Conservation (phyloP, 2,797 vertebrate species). For the Phrynocephalus guinanensis region DNA sequence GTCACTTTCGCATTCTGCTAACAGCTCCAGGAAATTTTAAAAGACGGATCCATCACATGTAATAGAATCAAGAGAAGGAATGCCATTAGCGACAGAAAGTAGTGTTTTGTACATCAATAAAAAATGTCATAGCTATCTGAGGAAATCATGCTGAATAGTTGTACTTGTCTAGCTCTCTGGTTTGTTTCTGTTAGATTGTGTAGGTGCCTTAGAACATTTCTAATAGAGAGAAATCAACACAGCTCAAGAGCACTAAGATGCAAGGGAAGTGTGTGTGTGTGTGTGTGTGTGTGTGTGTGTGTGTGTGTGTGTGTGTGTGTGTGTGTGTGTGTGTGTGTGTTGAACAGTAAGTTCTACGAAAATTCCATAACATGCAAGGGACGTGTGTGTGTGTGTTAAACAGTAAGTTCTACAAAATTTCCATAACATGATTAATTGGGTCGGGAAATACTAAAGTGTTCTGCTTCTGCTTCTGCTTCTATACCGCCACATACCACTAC, state of each 20-base stretch:
- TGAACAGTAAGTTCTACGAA: background rate
- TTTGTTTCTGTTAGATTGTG: constrained; percentile 23
- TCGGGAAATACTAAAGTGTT: background rate
- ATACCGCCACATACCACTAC: too few relatives aligned
- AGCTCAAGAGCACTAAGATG: constrained; percentile 26
- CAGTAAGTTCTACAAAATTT: background rate
- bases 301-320: too few relatives aligned
- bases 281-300: too few relatives aligned
- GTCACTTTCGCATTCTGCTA: background rate
- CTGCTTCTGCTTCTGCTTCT: too few relatives aligned
- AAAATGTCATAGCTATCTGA: constrained; percentile 37
- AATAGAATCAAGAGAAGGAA: constrained; percentile 40
- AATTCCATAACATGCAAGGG: background rate
- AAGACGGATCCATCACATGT: constrained; percentile 24
- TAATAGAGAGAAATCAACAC: constrained; percentile 32
- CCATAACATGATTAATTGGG: background rate
- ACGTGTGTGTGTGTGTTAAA: too few relatives aligned
- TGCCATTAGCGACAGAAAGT: constrained; percentile 44
- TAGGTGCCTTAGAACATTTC: constrained; percentile 30
- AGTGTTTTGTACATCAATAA: constrained; percentile 13
- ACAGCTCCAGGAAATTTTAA: constrained; percentile 24
- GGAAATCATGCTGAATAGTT: constrained; percentile 40
- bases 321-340: too few relatives aligned
- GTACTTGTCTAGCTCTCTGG: constrained; percentile 28
- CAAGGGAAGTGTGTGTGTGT: too few relatives aligned